These are phyloP conservation scores for Thripadectes ignobilis DNA, from an alignment of 2,797 vertebrate species.

Conservation along the genomic window DNA sequence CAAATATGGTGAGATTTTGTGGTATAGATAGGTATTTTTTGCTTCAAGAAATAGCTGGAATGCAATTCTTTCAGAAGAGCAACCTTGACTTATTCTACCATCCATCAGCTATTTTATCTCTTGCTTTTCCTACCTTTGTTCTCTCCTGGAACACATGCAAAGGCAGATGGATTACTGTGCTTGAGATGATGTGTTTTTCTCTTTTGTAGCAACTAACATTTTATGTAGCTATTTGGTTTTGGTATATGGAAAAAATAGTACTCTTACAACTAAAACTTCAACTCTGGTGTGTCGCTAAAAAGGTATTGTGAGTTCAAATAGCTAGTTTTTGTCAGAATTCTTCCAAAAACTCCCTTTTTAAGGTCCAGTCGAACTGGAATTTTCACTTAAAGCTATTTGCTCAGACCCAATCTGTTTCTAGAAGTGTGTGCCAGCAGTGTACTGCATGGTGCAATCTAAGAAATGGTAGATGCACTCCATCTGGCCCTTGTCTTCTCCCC, in stretches of 20 bases:
- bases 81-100: background rate
- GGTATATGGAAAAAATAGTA: background rate
- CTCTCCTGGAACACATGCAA: background rate
- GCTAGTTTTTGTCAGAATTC: background rate
- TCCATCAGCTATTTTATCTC: background rate
- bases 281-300: background rate
- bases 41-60: background rate
- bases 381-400: background rate
- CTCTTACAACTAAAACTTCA: background rate
- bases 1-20: background rate
- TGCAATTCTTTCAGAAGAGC: background rate
- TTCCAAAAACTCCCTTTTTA: background rate
- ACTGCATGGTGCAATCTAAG: background rate
- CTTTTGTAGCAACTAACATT: background rate
- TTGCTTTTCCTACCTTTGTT: background rate
- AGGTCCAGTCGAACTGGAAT: background rate
- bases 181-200: background rate
- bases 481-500: background rate
- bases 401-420: background rate
- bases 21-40: background rate
- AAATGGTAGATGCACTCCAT: background rate
- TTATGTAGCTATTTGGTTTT: background rate
- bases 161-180: background rate
- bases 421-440: background rate
- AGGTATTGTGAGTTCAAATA: background rate